These are phyloP conservation scores for Seira sanloemensis DNA, from an alignment of 2,888 invertebrate genomes.

Conservation along the genomic window DNA sequence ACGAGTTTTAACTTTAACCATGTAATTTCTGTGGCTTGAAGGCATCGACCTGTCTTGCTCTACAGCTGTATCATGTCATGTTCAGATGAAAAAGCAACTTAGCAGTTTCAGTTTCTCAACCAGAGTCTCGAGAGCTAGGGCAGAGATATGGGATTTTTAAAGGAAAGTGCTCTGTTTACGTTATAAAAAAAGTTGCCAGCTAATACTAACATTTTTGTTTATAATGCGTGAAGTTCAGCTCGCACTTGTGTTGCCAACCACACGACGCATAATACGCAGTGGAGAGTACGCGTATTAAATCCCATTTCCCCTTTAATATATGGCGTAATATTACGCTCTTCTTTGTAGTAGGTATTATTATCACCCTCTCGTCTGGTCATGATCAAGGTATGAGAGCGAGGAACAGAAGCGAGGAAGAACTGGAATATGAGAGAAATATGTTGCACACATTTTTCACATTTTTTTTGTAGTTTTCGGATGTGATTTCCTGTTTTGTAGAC, in stretches of 20 bases:
- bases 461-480: no score
- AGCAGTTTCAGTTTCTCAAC: no score
- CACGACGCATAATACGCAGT: neutral
- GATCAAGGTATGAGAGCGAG: neutral
- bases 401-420: neutral
- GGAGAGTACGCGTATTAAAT: no score
- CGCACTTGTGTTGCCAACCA: conserved; percentile 34
- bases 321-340: no score
- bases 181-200: neutral
- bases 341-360: no score
- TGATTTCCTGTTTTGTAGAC: no score
- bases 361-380: no score
- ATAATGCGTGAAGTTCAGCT: conserved; percentile 22
- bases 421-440: neutral
- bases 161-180: neutral
- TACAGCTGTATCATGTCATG: conserved; percentile 12
- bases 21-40: conserved; percentile 13
- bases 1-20: neutral
- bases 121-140: neutral
- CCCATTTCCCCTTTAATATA: no score
- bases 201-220: neutral
- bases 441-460: neutral
- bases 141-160: neutral
- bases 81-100: neutral
- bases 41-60: conserved; percentile 35